Percentiles rank a stretch among this genome's conserved stretches.
These are phyloP conservation scores for Sardinella longiceps DNA, from an alignment of 2,797 vertebrate species.

Conservation along the genomic window DNA sequence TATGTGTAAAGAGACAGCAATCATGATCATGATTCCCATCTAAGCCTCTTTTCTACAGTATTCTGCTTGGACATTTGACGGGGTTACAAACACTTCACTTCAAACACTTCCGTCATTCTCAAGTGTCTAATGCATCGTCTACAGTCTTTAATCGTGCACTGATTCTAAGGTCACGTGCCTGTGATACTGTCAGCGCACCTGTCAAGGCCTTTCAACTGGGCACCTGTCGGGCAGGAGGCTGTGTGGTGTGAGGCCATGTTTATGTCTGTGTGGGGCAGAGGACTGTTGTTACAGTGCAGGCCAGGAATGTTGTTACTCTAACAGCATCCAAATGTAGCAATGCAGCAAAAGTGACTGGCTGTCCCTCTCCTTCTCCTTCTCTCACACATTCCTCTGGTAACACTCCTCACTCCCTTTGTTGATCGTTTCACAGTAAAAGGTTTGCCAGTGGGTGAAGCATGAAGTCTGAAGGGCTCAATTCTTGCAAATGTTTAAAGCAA, in stretches of 20 bases:
- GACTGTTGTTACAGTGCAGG: constrained; percentile 45
- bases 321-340: constrained; percentile 42
- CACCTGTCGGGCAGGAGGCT: constrained; percentile 30
- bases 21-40: not conserved
- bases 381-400: constrained; percentile 25
- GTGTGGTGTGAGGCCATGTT: not conserved
- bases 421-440: constrained; percentile 17
- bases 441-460: not conserved
- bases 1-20: not conserved
- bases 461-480: not conserved
- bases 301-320: constrained; percentile 33
- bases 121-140: not conserved
- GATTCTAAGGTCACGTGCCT: not conserved
- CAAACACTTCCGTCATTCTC: not conserved
- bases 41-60: not conserved
- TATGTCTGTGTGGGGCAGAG: constrained; percentile 10
- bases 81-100: not conserved
- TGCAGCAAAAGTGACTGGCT: constrained; percentile 28
- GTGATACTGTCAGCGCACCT: constrained; percentile 7
- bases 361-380: constrained; percentile 13
- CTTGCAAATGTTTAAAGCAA: not conserved
- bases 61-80: not conserved
- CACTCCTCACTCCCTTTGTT: constrained; percentile 18
- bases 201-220: not conserved
- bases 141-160: not conserved